Base-by-base conservation (phyloP, 1,140 invertebrate species). In the Pteromalus puparum region DNA sequence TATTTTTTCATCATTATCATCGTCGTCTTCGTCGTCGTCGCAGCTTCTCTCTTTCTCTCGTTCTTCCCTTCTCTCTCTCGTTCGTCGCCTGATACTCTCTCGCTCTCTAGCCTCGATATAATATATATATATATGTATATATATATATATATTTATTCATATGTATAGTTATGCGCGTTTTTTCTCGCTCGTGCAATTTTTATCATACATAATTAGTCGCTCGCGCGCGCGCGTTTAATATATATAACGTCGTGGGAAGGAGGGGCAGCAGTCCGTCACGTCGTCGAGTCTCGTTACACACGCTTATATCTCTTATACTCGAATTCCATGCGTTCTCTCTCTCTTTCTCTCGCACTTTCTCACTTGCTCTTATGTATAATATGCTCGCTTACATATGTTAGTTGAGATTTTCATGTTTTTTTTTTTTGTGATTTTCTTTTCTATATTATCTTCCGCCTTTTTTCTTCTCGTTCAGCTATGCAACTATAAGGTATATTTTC, bases 401-500 rank as follows among this genome's bases (percentile, higher is more conserved):
- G 53, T 61, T n/a, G 53, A 61, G 53, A 61, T 61, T 61, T 61
- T 70, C 21, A 13, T 13, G 13, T 28, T 34, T 30, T 83, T 28
- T 26, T 75, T 3, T 38, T 82, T 10, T 21, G 1, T 53, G 7
- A 42, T n/a, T 28, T 75, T 83, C 78, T 88, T 65, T 81, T 83
- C 76, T 78, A 85, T 79, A 82, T 84, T n/a, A n/a, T 82, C 34
- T 79, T 75, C 81, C 15, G 18, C 46, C 75, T 34, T 72, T 81
- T 65, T 67, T 53, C 82, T 74, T 87, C 87, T 81, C 88, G 85
- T 86, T 85, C 87, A 48, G 83, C 89, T 88, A 88, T 89, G 84
- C 88, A 89, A 87, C 88, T 89, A 90, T 87, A 87, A 80, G 86
- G 88, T 89, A 85, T 84, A 84, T 84, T 84, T 78, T 87, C 86